Base-by-base conservation (phyloP, 1,140 invertebrate species). In the Pseudomyrmex dendroicus region DNA sequence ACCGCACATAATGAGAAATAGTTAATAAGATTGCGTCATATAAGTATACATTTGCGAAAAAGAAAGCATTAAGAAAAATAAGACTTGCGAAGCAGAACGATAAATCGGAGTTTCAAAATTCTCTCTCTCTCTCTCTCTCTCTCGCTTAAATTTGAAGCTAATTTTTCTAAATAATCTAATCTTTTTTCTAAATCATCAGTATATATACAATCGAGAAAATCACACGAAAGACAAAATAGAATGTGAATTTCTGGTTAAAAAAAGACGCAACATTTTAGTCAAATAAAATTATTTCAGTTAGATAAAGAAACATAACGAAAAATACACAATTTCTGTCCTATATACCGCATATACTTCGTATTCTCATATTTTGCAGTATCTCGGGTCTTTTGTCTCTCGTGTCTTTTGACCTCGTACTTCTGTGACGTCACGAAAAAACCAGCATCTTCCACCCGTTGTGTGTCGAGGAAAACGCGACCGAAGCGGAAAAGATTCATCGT, bases 351-450 rank as follows among this genome's bases (percentile, higher is more conserved):
- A 35, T 35, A 35, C 0, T 35, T 68, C 17, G 4, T 17, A 8
- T 35, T 1, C 0, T 35, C 5, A 12, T 22, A 2, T 25, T 57
- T 70, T 13, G 59, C 25, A 48, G 10, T 52, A 10, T 52, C 50
- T 52, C 50, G 35, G 35, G 0, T 52, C 48, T 50, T 15, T 46
- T 10, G 13, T 70, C 22, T 80, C 17, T 59, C 44, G 20, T 8
- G 56, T 13, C 54, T 46, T 52, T 70, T 57, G 15, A 76, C 48
- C 12, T 67, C 52, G 4, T 54, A 46, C 17, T 61, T 54, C 1
- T n/a, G 8, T 73, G 61, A 83, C 67, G 73, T 87, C 84, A 87
- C 1, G 56, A n/a, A 63, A 56, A 46, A 74, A 82, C 76, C 10
- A n/a, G 2, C 50, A 8, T 20, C 12, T 12, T 17, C 12, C 8